Conservation (phyloP, 2,113 vertebrate species). For the Aepyceros melampus region DNA sequence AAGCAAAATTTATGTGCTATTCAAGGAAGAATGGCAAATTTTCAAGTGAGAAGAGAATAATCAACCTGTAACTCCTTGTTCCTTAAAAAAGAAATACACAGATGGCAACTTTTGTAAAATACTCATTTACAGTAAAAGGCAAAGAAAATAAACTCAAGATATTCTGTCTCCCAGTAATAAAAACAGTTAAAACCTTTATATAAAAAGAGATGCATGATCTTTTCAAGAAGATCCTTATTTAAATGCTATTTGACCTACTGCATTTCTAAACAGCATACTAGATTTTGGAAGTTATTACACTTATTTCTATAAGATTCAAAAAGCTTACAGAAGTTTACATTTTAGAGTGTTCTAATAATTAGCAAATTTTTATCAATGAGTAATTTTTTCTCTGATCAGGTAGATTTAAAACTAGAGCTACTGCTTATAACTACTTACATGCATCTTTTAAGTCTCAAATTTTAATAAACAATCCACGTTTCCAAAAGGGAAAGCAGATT, state of each 20-base stretch:
- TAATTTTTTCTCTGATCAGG: slow-evolving; percentile 12
- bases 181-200: slow-evolving; percentile 44
- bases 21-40: slow-evolving; percentile 17
- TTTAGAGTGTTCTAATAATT: slow-evolving; percentile 20
- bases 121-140: slow-evolving; percentile 31
- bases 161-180: neutral
- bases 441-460: slow-evolving; percentile 13
- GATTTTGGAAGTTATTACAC: neutral
- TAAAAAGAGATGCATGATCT: slow-evolving; percentile 27
- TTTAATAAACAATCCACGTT: slow-evolving; percentile 49
- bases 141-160: slow-evolving; percentile 52
- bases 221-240: slow-evolving; percentile 47
- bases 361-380: neutral
- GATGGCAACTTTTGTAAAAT: slow-evolving; percentile 63
- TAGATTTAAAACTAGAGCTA: neutral
- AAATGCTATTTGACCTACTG: neutral
- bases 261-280: neutral
- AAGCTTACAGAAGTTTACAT: neutral
- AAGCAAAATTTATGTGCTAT: slow-evolving; percentile 11
- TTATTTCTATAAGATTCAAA: slow-evolving; percentile 14
- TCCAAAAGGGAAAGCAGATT: slow-evolving; percentile 54
- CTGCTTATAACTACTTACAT: neutral
- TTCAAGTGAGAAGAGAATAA: slow-evolving; percentile 3
- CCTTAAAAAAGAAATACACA: slow-evolving; percentile 59
- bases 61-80: neutral